Evolutionary conservation across 2,797 vertebrate species (phyloP).

Genomic region (Pipistrellus kuhlii): DNA sequence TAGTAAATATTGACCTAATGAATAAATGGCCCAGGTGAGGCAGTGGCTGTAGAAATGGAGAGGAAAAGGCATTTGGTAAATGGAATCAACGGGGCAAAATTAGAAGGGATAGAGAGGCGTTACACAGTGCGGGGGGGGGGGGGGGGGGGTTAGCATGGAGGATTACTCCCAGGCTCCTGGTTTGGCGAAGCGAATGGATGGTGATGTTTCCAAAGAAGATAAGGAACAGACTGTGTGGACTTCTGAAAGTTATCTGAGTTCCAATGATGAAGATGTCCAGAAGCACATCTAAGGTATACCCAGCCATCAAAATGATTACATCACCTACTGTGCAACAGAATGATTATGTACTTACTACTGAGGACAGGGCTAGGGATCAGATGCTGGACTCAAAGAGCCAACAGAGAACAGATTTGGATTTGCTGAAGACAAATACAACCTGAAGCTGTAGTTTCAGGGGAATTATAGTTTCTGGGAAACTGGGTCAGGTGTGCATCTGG

Average conservation of each 20-base stretch:
- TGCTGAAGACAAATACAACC: conserved; percentile 33
- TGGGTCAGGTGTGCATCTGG: background rate
- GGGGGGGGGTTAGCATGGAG: background rate
- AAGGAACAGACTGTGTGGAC: background rate
- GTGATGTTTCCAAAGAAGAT: background rate
- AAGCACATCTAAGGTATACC: background rate
- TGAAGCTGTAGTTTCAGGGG: background rate
- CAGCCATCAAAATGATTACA: background rate
- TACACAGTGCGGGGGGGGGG: background rate
- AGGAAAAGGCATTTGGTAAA: background rate
- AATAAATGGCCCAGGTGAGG: conserved; percentile 33
- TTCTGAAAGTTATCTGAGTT: background rate
- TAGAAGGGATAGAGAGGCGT: background rate
- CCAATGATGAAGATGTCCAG: background rate
- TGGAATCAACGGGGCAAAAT: background rate
- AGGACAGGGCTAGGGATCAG: background rate
- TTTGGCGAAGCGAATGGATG: background rate
- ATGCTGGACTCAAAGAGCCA: background rate
- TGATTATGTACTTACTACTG: background rate
- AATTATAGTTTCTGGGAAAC: background rate
- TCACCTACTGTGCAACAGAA: background rate
- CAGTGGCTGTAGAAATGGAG: background rate
- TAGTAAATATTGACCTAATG: conserved; percentile 50
- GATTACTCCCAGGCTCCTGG: background rate
- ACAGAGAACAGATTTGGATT: background rate